Conservation (phyloP, 53 echinoderm and acorn worm species). For the Hippasteria phrygiana region DNA sequence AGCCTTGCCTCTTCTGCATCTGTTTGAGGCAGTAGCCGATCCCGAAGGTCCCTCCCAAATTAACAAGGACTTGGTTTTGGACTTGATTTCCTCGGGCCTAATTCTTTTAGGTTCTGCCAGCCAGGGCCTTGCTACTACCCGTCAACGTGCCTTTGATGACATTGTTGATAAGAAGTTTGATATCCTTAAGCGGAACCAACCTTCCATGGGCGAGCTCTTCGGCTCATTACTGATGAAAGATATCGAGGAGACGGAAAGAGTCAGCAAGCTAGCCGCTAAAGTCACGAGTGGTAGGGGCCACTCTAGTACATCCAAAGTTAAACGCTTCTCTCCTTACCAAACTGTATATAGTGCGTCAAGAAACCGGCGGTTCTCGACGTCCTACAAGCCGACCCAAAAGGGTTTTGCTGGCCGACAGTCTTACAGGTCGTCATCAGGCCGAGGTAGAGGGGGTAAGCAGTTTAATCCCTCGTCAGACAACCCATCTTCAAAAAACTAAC, state of each 20-base stretch:
- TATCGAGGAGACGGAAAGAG: neutral
- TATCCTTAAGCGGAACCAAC: neutral
- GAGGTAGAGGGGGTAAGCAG: too few species aligned
- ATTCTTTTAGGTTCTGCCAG: slow-evolving; percentile 9
- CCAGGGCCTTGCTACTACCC: neutral
- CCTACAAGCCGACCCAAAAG: too few species aligned
- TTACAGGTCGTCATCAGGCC: too few species aligned
- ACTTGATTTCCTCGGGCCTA: neutral
- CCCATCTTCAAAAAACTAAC: neutral
- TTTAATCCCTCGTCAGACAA: neutral
- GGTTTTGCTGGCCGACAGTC: too few species aligned
- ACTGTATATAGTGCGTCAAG: too few species aligned
- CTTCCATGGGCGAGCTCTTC: neutral
- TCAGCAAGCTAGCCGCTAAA: neutral
- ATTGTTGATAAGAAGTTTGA: neutral
- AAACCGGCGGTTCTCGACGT: too few species aligned
- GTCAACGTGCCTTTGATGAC: neutral
- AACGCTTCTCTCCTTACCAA: neutral
- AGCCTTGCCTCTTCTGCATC: neutral
- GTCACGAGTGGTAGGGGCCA: neutral
- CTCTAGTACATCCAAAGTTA: neutral
- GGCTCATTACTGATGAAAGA: neutral
- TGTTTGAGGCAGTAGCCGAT: neutral
- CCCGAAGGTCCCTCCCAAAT: neutral
- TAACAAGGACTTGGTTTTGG: slow-evolving; percentile 14